phyloP scores from a whole-genome alignment of 2,888 invertebrate genomes.

The Acronicta leporina region DNA sequence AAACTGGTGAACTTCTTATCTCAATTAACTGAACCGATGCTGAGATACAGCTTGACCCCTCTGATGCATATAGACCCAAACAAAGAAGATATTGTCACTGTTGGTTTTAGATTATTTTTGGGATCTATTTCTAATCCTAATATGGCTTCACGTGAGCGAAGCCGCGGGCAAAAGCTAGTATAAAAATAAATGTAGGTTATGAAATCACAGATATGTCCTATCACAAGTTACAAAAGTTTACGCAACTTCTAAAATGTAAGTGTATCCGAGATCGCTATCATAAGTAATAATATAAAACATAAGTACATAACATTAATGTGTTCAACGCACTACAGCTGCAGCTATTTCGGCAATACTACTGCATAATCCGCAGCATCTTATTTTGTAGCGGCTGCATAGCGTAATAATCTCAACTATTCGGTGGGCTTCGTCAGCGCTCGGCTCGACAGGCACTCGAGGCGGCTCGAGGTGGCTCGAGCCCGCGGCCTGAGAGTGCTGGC shows the following conservation, averaged over 20 bases:
- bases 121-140: too few relatives aligned
- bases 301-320: conserved; percentile 30
- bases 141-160: too few relatives aligned
- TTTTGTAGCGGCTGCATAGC: conserved; percentile 76
- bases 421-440: conserved; percentile 83
- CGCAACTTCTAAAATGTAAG: conserved; percentile 14
- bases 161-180: too few relatives aligned
- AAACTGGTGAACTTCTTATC: too few relatives aligned
- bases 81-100: too few relatives aligned
- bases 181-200: conserved; percentile 8
- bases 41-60: too few relatives aligned
- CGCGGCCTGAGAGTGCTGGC: conserved; percentile 82
- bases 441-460: conserved; percentile 81
- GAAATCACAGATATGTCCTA: background rate
- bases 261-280: conserved; percentile 10
- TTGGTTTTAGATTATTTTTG: too few relatives aligned
- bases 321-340: conserved; percentile 37
- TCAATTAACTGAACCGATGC: too few relatives aligned
- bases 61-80: too few relatives aligned
- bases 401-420: conserved; percentile 82
- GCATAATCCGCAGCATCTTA: conserved; percentile 74
- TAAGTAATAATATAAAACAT: conserved; percentile 16
- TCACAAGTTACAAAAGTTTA: conserved; percentile 1
- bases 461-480: conserved; percentile 73
- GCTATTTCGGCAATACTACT: conserved; percentile 59